These are phyloP conservation scores for Tiliacea aurago DNA, from an alignment of 2,888 invertebrate genomes.

Conservation along the genomic window DNA sequence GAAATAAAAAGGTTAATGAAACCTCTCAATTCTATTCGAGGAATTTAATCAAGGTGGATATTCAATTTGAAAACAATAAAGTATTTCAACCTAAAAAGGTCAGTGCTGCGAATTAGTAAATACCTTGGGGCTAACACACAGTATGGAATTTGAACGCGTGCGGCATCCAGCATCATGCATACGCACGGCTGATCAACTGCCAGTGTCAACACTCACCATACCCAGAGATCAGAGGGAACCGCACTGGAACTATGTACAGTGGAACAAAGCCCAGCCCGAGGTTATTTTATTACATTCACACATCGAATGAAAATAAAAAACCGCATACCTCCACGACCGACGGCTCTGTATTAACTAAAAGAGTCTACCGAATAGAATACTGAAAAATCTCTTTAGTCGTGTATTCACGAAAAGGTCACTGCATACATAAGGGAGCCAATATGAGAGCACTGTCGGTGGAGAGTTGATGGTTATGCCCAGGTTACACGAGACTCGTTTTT, in stretches of 20 bases:
- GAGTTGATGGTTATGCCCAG: slow-evolving; percentile 37
- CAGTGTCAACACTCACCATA: slow-evolving; percentile 61
- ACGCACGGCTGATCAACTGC: slow-evolving; percentile 53
- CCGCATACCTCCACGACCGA: neutral
- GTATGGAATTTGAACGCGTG: slow-evolving; percentile 31
- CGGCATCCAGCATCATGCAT: slow-evolving; percentile 32
- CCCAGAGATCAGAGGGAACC: slow-evolving; percentile 51
- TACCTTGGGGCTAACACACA: slow-evolving; percentile 14
- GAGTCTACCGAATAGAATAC: slow-evolving; percentile 28
- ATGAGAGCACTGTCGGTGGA: slow-evolving; percentile 51
- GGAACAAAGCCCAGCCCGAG: slow-evolving; percentile 52
- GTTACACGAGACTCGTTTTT: slow-evolving; percentile 1
- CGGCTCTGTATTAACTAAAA: slow-evolving; percentile 26
- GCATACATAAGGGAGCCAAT: slow-evolving; percentile 61
- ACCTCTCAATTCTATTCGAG: slow-evolving; percentile 15
- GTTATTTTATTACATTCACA: slow-evolving; percentile 52
- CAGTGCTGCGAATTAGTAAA: slow-evolving; percentile 22
- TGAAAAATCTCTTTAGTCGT: slow-evolving; percentile 51
- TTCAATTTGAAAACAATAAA: slow-evolving; percentile 22
- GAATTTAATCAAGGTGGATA: slow-evolving; percentile 29
- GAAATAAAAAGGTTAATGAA: slow-evolving; percentile 8
- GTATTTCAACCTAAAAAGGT: slow-evolving; percentile 25
- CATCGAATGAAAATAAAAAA: slow-evolving; percentile 25
- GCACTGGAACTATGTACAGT: slow-evolving; percentile 46
- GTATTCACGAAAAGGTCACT: slow-evolving; percentile 63